These are phyloP conservation scores for Glyptemys insculpta DNA, from an alignment of 2,797 vertebrate species.

Conservation along the genomic window DNA sequence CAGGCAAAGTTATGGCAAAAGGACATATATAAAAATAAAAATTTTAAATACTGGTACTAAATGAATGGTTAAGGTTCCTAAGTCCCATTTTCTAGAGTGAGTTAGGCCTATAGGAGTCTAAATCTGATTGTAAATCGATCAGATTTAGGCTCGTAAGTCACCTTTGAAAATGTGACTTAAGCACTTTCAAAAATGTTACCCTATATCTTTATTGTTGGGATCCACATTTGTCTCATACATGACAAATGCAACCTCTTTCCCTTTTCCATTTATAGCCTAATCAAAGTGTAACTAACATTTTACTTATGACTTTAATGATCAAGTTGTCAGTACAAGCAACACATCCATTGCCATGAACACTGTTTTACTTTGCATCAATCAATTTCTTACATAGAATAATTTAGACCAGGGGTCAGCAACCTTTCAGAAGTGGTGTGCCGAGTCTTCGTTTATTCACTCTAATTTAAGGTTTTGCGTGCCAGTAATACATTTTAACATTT, in stretches of 20 bases:
- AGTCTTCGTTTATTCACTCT: no score
- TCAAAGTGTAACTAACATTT: neutral
- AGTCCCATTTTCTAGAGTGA: neutral
- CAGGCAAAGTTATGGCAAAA: no score
- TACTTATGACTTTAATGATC: constrained; percentile 74
- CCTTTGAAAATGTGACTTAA: neutral
- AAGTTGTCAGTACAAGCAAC: constrained; percentile 69
- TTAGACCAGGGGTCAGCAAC: neutral
- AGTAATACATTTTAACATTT: no score
- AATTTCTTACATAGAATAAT: constrained; percentile 40
- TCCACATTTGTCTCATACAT: neutral
- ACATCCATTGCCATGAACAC: constrained; percentile 73
- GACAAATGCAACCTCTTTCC: neutral
- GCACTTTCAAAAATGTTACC: neutral
- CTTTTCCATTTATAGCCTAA: constrained; percentile 63
- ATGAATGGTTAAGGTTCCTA: neutral
- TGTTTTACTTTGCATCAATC: constrained; percentile 74
- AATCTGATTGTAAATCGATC: neutral
- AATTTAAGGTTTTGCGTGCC: no score
- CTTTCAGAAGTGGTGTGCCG: no score
- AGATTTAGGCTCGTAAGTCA: neutral
- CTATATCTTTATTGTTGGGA: neutral
- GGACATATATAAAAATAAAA: no score
- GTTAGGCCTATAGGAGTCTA: neutral
- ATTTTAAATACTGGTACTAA: neutral